Evolutionary conservation across 1,140 invertebrate genomes (phyloP).

Genomic region (Lasioglossum baleicum): DNA sequence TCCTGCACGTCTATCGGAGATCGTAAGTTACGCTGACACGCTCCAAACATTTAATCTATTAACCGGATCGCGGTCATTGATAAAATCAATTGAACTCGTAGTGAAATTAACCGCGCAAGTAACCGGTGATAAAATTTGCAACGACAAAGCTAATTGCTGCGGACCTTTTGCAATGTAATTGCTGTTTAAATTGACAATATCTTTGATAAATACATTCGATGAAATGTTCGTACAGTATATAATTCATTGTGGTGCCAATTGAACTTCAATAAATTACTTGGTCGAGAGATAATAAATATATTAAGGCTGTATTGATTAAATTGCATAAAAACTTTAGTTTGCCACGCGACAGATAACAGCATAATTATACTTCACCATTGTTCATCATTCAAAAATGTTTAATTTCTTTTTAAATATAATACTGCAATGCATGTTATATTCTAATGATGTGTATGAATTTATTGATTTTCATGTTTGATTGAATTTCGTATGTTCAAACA

Average conservation of each 20-base stretch:
- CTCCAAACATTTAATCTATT: slow-evolving; percentile 7
- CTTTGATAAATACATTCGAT: background rate
- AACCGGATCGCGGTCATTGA: background rate
- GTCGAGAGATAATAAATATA: background rate
- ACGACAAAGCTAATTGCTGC: too few species aligned
- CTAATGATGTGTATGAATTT: too few species aligned
- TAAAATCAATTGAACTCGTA: slow-evolving; percentile 5
- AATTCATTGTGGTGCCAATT: background rate
- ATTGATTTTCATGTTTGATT: too few species aligned
- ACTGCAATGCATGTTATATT: too few species aligned
- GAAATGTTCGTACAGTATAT: background rate
- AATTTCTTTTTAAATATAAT: too few species aligned
- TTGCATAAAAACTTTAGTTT: too few species aligned
- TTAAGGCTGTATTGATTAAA: background rate
- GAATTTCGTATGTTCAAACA: too few species aligned
- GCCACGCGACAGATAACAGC: too few species aligned
- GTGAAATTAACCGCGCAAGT: background rate
- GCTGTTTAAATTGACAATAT: background rate
- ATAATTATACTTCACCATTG: too few species aligned
- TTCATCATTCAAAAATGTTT: too few species aligned
- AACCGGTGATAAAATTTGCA: too few species aligned
- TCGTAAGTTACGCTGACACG: background rate
- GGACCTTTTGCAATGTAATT: too few species aligned
- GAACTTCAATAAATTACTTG: background rate
- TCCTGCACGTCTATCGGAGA: background rate